These are phyloP conservation scores for Augochlorella aurata DNA, from an alignment of 2,888 invertebrate genomes.

Conservation along the genomic window DNA sequence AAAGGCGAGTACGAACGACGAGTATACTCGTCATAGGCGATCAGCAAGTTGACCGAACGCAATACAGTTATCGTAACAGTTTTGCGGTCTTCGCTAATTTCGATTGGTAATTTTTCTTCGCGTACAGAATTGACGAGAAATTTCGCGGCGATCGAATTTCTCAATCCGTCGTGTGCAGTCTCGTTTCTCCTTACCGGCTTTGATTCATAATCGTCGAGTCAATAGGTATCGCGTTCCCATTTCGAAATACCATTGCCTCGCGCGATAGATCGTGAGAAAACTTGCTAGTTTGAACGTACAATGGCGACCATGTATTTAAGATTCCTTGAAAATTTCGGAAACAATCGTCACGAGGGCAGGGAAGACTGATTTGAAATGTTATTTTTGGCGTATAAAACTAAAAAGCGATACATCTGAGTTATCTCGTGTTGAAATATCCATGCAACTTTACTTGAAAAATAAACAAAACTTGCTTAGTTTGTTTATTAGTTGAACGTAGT, in stretches of 20 bases:
- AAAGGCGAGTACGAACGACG: neutral
- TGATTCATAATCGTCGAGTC: slow-evolving; percentile 52
- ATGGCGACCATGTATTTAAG: neutral
- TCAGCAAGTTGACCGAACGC: neutral
- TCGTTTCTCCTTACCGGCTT: slow-evolving; percentile 9
- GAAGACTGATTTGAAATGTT: neutral
- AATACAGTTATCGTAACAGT: neutral
- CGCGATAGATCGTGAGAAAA: slow-evolving; percentile 58
- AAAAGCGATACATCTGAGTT: neutral
- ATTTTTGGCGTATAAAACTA: neutral
- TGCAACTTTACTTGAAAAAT: neutral
- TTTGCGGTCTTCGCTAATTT: neutral
- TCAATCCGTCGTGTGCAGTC: neutral
- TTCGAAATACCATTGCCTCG: slow-evolving; percentile 53
- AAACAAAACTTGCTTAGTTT: too few relatives aligned
- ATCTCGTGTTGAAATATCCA: neutral
- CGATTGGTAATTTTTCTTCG: neutral
- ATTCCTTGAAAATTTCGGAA: neutral
- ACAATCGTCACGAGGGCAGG: neutral
- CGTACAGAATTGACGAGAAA: neutral
- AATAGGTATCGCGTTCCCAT: slow-evolving; percentile 53
- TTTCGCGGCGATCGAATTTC: slow-evolving; percentile 18
- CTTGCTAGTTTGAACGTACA: slow-evolving; percentile 21
- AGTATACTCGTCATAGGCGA: neutral
- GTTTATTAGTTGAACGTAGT: neutral